These are phyloP conservation scores for Serilophus lunatus DNA, from an alignment of 2,113 vertebrate genomes.

Conservation along the genomic window DNA sequence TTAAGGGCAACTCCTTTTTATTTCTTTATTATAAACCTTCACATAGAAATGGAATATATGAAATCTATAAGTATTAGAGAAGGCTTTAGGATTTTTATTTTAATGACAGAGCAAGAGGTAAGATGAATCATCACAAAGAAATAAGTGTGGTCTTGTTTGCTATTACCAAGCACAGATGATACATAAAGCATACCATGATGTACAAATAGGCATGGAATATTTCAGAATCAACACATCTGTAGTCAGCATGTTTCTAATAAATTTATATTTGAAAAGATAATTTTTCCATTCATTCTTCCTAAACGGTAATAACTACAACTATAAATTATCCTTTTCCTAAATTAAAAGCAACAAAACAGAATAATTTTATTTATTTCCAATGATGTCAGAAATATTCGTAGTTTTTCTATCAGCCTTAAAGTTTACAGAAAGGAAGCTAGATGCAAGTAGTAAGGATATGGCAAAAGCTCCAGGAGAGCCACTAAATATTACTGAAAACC, in stretches of 20 bases:
- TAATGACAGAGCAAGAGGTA: neutral
- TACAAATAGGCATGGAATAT: neutral
- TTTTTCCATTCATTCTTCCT: constrained; percentile 27
- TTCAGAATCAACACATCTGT: constrained; percentile 37
- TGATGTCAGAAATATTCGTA: constrained; percentile 14
- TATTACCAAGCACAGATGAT: neutral
- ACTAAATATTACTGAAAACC: neutral
- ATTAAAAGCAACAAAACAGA: constrained; percentile 37
- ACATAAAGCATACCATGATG: neutral
- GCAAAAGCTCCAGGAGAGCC: neutral
- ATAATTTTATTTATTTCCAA: constrained; percentile 42
- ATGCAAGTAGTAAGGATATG: neutral
- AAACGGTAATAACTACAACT: constrained; percentile 5
- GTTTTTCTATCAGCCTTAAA: neutral
- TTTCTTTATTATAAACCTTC: neutral
- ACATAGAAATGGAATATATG: neutral
- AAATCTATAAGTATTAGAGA: neutral
- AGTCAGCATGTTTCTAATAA: constrained; percentile 34
- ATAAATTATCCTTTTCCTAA: constrained; percentile 43
- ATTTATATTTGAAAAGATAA: neutral
- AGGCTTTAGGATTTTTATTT: neutral
- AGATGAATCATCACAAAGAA: constrained; percentile 1
- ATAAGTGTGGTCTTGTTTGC: neutral
- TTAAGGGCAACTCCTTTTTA: neutral
- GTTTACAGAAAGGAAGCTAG: neutral